These are phyloP conservation scores for Ageneiosus marmoratus DNA, from an alignment of 2,113 vertebrate genomes.

Conservation along the genomic window DNA sequence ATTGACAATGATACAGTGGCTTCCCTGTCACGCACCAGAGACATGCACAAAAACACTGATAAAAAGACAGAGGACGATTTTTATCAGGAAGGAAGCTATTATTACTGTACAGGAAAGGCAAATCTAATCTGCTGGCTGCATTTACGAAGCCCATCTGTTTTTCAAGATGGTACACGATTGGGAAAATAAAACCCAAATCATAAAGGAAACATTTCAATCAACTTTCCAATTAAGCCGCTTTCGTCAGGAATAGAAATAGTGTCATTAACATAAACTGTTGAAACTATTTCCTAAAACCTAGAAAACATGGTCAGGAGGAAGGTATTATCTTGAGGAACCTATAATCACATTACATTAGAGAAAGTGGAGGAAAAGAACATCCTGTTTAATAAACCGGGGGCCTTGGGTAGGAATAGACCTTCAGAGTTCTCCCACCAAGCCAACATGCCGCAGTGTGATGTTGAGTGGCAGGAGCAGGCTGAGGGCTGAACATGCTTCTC, in stretches of 20 bases:
- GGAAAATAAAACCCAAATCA: conserved; percentile 1
- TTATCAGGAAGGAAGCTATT: conserved; percentile 36
- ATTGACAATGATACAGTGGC: conserved; percentile 40
- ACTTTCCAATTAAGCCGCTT: neutral
- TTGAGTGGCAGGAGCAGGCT: conserved; percentile 44
- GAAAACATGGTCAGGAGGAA: neutral
- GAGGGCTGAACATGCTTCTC: conserved; percentile 36
- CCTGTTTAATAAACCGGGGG: conserved; percentile 39
- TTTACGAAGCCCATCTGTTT: conserved; percentile 16
- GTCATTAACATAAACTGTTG: neutral
- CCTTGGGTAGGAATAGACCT: conserved; percentile 48
- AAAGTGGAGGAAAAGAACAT: neutral
- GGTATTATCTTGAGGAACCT: neutral
- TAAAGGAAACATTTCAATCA: conserved; percentile 3
- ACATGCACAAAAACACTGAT: conserved; percentile 17
- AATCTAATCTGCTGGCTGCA: conserved; percentile 1
- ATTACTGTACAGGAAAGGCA: conserved; percentile 29
- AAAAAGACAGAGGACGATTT: conserved; percentile 34
- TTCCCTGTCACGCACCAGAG: conserved; percentile 22
- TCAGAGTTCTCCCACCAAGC: conserved; percentile 41
- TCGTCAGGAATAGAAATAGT: neutral
- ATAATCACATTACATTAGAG: conserved; percentile 18
- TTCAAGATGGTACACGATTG: neutral
- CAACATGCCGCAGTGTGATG: conserved; percentile 2
- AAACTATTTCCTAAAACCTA: neutral